Evolutionary conservation across 2,797 vertebrate genomes (phyloP).

Genomic region (Pipistrellus pygmaeus): DNA sequence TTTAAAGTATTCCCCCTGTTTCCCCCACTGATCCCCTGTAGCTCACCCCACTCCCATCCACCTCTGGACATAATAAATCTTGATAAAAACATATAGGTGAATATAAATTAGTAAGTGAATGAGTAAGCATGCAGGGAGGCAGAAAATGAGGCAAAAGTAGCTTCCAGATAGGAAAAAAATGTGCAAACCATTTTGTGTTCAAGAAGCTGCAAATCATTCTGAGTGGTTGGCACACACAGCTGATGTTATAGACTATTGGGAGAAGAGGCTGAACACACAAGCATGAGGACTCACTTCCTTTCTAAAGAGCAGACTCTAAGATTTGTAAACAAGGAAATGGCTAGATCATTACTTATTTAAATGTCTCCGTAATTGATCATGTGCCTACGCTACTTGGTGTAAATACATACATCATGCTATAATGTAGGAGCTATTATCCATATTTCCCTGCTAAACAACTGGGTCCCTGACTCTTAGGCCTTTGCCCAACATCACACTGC

Average conservation of each 20-base stretch:
- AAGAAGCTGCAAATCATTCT: background rate
- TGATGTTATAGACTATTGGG: background rate
- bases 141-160: background rate
- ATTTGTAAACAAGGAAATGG: background rate
- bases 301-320: background rate
- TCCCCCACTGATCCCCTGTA: too few relatives aligned
- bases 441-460: background rate
- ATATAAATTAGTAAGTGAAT: background rate
- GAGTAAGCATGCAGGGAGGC: background rate
- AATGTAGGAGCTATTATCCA: too few relatives aligned
- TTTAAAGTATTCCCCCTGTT: too few relatives aligned
- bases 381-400: fast-evolving
- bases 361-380: background rate
- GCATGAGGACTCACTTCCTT: background rate
- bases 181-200: background rate
- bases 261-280: background rate
- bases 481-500: background rate
- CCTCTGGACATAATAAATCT: background rate
- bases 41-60: too few relatives aligned
- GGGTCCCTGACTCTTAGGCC: background rate
- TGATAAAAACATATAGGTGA: background rate
- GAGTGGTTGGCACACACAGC: background rate
- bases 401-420: background rate
- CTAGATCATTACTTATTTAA: background rate
- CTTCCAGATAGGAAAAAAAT: background rate